Conservation (phyloP, 2,113 vertebrate genomes). For the Odobenus rosmarus region DNA sequence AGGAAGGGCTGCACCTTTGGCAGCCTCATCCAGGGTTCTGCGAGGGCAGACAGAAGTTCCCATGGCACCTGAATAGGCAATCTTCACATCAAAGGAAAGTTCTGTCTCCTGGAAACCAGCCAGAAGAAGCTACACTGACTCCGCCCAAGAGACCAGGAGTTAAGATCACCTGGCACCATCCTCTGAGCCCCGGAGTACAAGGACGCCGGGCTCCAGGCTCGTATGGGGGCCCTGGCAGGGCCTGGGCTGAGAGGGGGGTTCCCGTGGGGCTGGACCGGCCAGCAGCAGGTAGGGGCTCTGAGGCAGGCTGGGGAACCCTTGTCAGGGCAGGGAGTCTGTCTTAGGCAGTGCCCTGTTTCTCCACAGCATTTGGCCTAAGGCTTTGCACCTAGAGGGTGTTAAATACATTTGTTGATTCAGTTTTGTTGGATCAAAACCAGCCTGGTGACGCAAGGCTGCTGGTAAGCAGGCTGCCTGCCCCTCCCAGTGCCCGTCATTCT, state of each 20-base stretch:
- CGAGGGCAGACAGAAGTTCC: slow-evolving; percentile 41
- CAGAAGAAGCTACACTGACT: neutral
- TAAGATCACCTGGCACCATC: neutral
- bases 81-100: neutral
- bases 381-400: neutral
- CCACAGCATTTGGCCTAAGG: neutral
- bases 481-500: neutral
- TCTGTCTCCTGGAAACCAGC: neutral
- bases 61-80: neutral
- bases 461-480: too few species aligned
- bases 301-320: neutral
- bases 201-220: neutral
- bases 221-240: rapidly evolving
- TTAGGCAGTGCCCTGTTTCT: rapidly evolving
- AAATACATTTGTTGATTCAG: neutral
- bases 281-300: neutral
- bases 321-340: neutral
- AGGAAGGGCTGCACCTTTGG: neutral
- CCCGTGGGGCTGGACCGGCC: rapidly evolving
- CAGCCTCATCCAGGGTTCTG: neutral
- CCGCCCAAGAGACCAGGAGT: neutral
- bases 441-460: neutral
- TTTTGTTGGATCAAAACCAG: neutral
- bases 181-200: neutral
- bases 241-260: neutral